Base-by-base conservation (phyloP, 2,113 vertebrate genomes). In the Motacilla alba region DNA sequence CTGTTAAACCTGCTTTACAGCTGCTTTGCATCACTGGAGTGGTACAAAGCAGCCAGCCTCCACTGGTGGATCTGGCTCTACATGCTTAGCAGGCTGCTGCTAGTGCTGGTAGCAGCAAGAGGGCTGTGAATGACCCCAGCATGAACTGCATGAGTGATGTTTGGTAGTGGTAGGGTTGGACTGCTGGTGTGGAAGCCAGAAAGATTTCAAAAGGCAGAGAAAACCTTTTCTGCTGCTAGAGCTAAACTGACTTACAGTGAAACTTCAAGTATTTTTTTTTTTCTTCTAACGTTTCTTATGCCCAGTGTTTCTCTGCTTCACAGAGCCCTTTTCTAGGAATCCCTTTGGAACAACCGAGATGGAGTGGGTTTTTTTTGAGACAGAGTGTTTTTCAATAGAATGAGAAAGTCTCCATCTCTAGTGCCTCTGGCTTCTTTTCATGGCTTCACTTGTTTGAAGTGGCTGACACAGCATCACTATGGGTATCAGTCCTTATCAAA, bases 1-100 rank as follows among this genome's bases (percentile, higher is more conserved):
- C 53, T 41, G 37, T 81, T 91, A 93, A 91, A 81, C 75, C 58
- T 62, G 72, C 33, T 77, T 95, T 92, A 47, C 80, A 92, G 85
- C 87, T 81, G 85, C 70, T 90, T 90, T 4, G 8, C 80, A 62
- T 83, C 44, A 39, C 44, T 88, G 64, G 33, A 88, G 64, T 50
- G 52, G 72, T 78, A 93, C 68, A 93, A 84, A 90, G 68, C 79
- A 68, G 60, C n/a, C n/a, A 0, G 49, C 50, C 64, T 18, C 47
- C 75, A 52, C 41, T 1, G 7, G 21, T 87, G 46, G 50, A 35
- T 52, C 75, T 50, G 52, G 35, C 62, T 76, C 5, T 31, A 14
- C 46, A 2, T 9, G 27, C 39, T 91, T 26, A 43, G 58, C 7
- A 58, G 69, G 21, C 75, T 75, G 70, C 62, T 66, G 60, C 37